Evolutionary conservation across 2,113 vertebrate genomes (phyloP).

Genomic region (Motacilla tschutschensis): DNA sequence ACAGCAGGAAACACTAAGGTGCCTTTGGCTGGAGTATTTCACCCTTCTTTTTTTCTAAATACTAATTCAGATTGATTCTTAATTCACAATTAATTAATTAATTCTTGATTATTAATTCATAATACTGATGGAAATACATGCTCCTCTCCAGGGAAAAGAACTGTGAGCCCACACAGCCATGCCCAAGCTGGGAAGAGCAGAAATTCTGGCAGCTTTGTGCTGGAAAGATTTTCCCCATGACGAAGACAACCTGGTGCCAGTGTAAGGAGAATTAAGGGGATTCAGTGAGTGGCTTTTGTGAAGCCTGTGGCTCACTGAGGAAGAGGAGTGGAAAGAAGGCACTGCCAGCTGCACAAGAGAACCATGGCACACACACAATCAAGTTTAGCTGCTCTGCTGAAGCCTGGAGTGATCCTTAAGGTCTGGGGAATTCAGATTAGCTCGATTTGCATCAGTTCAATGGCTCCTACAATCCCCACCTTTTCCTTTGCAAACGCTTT

Average conservation of each 20-base stretch:
- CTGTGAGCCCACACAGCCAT: neutral
- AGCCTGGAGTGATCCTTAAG: neutral
- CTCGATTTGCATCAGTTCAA: neutral
- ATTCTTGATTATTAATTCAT: neutral
- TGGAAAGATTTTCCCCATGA: neutral
- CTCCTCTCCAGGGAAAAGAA: neutral
- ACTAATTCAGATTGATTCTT: neutral
- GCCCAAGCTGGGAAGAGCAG: neutral
- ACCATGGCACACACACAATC: neutral
- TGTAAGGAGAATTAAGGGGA: neutral
- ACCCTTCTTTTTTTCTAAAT: neutral
- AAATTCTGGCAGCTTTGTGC: neutral
- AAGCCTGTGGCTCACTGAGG: neutral
- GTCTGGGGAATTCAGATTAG: neutral
- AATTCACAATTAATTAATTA: too few relatives aligned
- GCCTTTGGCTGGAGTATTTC: neutral
- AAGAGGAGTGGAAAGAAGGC: neutral
- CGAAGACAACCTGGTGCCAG: neutral
- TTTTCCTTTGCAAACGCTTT: neutral
- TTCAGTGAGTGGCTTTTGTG: neutral
- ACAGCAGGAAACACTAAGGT: neutral
- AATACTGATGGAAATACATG: accelerated
- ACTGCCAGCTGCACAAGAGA: neutral
- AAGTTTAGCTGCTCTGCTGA: neutral
- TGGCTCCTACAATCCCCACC: neutral